Percentiles rank a stretch among this genome's conserved stretches.
Evolutionary conservation across 2,888 invertebrate species (phyloP).

Genomic region (Pharmacophagus antenor): DNA sequence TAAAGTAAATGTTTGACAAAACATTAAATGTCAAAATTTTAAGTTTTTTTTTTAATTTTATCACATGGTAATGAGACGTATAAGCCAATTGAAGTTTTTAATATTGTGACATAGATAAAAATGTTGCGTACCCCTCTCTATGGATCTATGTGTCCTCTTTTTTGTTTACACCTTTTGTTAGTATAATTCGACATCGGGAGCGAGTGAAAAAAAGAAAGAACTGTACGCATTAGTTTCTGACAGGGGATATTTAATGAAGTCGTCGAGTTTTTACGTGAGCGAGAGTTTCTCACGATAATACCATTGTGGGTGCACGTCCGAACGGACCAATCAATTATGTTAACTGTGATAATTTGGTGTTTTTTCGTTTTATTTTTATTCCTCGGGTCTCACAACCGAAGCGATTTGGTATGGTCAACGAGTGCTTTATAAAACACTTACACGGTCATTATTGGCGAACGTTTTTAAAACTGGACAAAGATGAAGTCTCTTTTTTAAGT

Average conservation of each 20-base stretch:
- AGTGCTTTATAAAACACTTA: constrained; percentile 72
- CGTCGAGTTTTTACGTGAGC: constrained; percentile 59
- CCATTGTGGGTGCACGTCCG: constrained; percentile 73
- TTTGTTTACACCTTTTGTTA: constrained; percentile 80
- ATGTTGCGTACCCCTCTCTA: constrained; percentile 56
- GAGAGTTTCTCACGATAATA: constrained; percentile 65
- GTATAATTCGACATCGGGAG: constrained; percentile 79
- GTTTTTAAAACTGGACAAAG: constrained; percentile 32
- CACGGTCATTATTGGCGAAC: constrained; percentile 56
- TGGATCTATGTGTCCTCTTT: constrained; percentile 62
- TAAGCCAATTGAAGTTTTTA: too few relatives aligned
- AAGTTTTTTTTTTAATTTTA: background rate
- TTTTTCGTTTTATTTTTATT: constrained; percentile 35
- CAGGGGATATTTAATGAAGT: constrained; percentile 80
- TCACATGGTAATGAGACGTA: too few relatives aligned
- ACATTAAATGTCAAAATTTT: background rate
- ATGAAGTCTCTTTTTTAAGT: background rate
- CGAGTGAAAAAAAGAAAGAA: constrained; percentile 72
- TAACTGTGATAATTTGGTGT: constrained; percentile 71
- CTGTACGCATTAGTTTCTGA: constrained; percentile 78
- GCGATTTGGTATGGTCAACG: constrained; percentile 58
- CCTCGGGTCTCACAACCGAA: constrained; percentile 40
- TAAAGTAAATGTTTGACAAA: background rate
- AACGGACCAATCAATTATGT: constrained; percentile 76
- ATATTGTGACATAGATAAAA: constrained; percentile 45